Evolutionary conservation across 2,888 invertebrate genomes (phyloP).

Genomic region (Bellardia bayeri): DNA sequence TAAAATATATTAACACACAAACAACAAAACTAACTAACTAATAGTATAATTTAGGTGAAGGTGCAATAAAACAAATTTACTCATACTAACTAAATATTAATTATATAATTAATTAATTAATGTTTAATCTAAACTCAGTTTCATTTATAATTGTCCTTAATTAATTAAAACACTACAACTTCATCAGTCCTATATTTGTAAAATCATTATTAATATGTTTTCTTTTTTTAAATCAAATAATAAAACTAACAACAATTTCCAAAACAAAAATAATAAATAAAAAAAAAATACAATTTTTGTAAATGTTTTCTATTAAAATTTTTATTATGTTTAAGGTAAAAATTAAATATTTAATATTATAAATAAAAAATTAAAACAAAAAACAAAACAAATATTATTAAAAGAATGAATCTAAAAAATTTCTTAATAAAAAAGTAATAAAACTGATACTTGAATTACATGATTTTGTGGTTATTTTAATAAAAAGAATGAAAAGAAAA

Average conservation of each 20-base stretch:
- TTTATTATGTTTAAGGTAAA: conserved; percentile 68
- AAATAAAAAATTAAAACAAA: conserved; percentile 41
- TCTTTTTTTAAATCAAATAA: conserved; percentile 8
- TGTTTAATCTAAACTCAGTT: conserved; percentile 19
- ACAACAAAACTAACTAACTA: conserved; percentile 65
- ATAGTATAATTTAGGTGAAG: conserved; percentile 79
- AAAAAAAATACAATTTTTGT: conserved; percentile 56
- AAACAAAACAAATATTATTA: conserved; percentile 36
- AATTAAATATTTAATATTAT: conserved; percentile 40
- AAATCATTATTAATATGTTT: conserved; percentile 30
- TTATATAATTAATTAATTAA: conserved; percentile 37
- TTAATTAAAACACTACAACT: conserved; percentile 30
- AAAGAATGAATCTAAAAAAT: conserved; percentile 33
- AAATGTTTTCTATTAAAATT: conserved; percentile 69
- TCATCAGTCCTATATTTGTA: conserved; percentile 62
- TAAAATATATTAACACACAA: conserved; percentile 55
- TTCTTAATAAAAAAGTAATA: conserved; percentile 14
- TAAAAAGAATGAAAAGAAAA: not conserved
- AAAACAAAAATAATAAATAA: conserved; percentile 22
- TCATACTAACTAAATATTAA: conserved; percentile 69
- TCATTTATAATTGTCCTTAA: conserved; percentile 24
- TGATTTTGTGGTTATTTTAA: not conserved
- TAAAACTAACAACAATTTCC: conserved; percentile 38
- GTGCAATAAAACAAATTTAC: conserved; percentile 79
- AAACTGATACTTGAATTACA: not conserved